A percentile compares a stretch with the other conserved stretches of the same genome.
phyloP scores from a whole-genome alignment of 1,140 invertebrate species.

The Psilanteris sp. region DNA sequence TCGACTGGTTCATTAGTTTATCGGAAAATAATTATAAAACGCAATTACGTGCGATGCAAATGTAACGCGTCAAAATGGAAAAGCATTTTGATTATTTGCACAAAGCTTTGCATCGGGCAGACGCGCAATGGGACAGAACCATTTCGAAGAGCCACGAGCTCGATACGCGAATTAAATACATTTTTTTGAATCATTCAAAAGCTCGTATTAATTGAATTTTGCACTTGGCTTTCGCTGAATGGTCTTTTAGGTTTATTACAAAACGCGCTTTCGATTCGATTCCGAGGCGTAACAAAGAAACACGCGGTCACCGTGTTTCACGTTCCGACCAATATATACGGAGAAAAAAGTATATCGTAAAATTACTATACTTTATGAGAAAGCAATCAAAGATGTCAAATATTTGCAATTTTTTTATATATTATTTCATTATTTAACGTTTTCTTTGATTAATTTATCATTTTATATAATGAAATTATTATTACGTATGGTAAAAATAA shows the following conservation, averaged over 20 bases:
- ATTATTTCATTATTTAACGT: no score
- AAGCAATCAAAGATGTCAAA: no score
- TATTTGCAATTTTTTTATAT: no score
- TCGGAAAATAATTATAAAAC: constrained; percentile 37
- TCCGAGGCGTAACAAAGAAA: constrained; percentile 34
- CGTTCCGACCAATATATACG: no score
- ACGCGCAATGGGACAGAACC: no score
- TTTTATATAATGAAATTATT: no score
- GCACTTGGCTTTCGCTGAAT: constrained; percentile 16
- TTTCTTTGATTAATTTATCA: no score
- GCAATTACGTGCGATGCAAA: constrained; percentile 37
- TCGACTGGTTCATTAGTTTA: constrained; percentile 8
- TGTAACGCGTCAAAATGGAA: constrained; percentile 45
- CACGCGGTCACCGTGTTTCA: no score
- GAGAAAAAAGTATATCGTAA: no score
- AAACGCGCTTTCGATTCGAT: constrained; percentile 37
- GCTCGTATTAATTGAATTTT: constrained; percentile 54
- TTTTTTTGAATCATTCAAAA: constrained; percentile 39
- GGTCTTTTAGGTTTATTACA: constrained; percentile 16
- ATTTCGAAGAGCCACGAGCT: constrained; percentile 26
- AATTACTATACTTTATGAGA: no score
- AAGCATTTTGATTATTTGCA: constrained; percentile 33
- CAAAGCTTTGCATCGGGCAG: no score
- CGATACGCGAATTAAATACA: constrained; percentile 45
- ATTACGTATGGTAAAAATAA: no score